These are phyloP conservation scores for Macrobrachium rosenbergii DNA, from an alignment of 1,140 invertebrate species.

Conservation along the genomic window DNA sequence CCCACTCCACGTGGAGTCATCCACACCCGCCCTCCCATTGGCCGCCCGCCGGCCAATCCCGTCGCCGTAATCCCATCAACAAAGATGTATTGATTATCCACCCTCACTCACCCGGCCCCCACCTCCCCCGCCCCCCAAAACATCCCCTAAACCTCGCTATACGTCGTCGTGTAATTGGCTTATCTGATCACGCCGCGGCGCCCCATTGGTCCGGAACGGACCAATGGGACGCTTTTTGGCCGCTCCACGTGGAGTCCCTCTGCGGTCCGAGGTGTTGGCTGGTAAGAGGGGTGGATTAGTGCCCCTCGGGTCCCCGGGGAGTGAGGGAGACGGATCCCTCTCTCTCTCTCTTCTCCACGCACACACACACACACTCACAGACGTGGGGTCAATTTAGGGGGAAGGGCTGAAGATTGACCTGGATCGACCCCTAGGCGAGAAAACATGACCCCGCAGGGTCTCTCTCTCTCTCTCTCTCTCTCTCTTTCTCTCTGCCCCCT, in stretches of 20 bases:
- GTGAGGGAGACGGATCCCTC: not conserved
- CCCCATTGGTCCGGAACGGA: not conserved
- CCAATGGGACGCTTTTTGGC: not conserved
- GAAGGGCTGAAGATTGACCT: conserved; percentile 9
- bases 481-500: too few relatives aligned
- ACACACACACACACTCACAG: too few relatives aligned
- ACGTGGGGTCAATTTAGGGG: conserved; percentile 38
- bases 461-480: too few relatives aligned
- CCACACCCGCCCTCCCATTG: not conserved
- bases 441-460: not conserved
- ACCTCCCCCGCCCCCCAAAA: not conserved
- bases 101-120: not conserved
- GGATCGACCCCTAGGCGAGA: conserved; percentile 24
- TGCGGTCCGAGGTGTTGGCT: not conserved
- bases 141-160: conserved; percentile 1
- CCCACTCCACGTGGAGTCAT: conserved; percentile 15
- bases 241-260: conserved; percentile 23
- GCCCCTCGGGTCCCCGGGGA: not conserved
- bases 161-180: conserved; percentile 38
- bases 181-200: conserved; percentile 31
- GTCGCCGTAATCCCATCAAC: conserved; percentile 21
- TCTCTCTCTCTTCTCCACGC: too few relatives aligned
- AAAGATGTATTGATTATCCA: conserved; percentile 44
- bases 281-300: not conserved
- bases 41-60: not conserved